Base-by-base conservation (phyloP, 2,797 vertebrate genomes). In the Distichodus sexfasciatus region DNA sequence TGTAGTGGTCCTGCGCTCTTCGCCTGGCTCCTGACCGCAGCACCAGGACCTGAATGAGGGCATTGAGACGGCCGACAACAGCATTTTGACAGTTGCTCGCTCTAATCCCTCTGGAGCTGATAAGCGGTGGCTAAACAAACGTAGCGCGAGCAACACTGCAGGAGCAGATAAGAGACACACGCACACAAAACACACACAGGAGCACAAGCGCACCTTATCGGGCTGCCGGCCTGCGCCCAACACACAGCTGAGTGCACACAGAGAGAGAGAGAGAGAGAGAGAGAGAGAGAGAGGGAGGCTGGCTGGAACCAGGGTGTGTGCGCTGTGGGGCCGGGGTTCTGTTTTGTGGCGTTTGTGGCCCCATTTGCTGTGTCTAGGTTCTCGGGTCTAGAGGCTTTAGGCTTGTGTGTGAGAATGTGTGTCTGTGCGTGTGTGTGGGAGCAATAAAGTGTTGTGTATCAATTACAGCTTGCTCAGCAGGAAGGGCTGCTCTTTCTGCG, bases 61-160 rank as follows among this genome's bases (percentile, higher is more conserved):
- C 35, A 53, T 66, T 69, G 65, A 74, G 74, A 74, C 60, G 24
- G 31, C 33, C 58, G 36, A 15, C 59, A 57, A 60, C 69, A 76
- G 69, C 59, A 57, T 77, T n/a, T 71, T 75, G 78, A 79, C 71
- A 76, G 84, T 84, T 60, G 68, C 84, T 84, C 54, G 75, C 85
- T 68, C 69, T 86, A 83, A 78, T 73, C 71, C 82, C 76, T 75
- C 65, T 29, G 70, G 74, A 75, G 73, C 84, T 81, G 86, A 90
- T 91, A 90, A 92, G 85, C 80, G 65, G 72, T 57, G 70, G 79
- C 81, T 86, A 87, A 86, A 87, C 83, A 89, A 88, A 88, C 76
- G 78, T 81, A 86, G 83, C 77, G 72, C 72, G 71, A 78, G 82
- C 81, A 82, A 82, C 82, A 82, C 83, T 85, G 87, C 80, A 78